phyloP scores from a whole-genome alignment of 2,888 invertebrate species.

The Pristionchus fissidentatus region DNA sequence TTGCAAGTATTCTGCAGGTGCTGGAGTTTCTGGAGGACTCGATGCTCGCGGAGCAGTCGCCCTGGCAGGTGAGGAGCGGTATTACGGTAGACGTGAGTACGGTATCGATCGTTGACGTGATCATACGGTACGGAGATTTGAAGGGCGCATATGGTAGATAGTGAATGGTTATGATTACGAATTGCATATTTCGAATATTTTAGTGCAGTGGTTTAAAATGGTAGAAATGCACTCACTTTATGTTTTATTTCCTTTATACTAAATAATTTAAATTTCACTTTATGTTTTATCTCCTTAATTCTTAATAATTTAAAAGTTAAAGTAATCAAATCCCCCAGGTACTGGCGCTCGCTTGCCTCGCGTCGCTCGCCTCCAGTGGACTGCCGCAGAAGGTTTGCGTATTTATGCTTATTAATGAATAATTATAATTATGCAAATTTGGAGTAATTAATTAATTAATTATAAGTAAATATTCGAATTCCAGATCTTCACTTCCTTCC shows the following conservation, averaged over 20 bases:
- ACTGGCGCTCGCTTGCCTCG: slow-evolving; percentile 60
- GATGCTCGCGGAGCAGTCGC: slow-evolving; percentile 58
- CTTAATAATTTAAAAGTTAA: background rate
- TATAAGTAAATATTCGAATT: slow-evolving; percentile 52
- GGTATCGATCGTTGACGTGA: background rate
- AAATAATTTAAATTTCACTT: too few species aligned
- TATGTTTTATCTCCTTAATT: too few species aligned
- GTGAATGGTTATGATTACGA: background rate
- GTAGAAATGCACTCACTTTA: too few species aligned
- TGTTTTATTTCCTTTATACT: too few species aligned
- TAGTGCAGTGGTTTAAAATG: too few species aligned
- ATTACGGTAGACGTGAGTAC: background rate
- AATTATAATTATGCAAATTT: background rate
- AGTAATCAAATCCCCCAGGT: slow-evolving; percentile 48
- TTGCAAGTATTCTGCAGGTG: slow-evolving; percentile 50
- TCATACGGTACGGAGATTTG: background rate
- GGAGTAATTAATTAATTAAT: background rate
- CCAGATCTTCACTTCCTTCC: slow-evolving; percentile 61
- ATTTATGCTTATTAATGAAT: background rate
- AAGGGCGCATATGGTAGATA: background rate
- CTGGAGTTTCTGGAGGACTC: slow-evolving; percentile 60
- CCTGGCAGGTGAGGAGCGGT: slow-evolving; percentile 56
- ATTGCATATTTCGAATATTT: too few species aligned
- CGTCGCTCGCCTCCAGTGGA: slow-evolving; percentile 59
- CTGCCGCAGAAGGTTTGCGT: slow-evolving; percentile 55